These are phyloP conservation scores for Panagrolaimus sp. DNA, from an alignment of 1,140 invertebrate species.

Conservation along the genomic window DNA sequence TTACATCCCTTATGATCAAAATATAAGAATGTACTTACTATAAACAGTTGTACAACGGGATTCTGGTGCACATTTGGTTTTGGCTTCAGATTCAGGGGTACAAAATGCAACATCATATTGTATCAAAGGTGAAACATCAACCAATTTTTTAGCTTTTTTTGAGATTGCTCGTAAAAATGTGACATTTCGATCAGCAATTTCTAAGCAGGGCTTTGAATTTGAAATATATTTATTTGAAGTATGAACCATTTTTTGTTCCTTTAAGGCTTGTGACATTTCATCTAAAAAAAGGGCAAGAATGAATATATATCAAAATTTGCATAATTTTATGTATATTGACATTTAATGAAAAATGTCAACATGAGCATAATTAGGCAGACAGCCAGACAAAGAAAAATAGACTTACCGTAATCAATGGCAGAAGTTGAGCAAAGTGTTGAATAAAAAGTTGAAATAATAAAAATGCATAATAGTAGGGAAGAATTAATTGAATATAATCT, in stretches of 20 bases:
- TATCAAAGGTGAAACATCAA: not conserved
- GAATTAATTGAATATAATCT: too few species aligned
- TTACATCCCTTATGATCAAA: not conserved
- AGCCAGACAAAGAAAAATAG: too few species aligned
- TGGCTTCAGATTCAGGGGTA: not conserved
- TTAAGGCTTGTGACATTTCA: slow-evolving; percentile 6
- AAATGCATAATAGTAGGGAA: too few species aligned
- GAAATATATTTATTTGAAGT: not conserved
- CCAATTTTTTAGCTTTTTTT: slow-evolving; percentile 8
- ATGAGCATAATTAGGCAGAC: too few species aligned
- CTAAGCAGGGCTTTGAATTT: not conserved
- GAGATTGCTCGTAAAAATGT: not conserved
- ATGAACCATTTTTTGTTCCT: not conserved
- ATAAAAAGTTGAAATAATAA: too few species aligned
- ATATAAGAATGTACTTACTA: not conserved
- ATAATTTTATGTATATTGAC: not conserved
- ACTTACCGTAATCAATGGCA: too few species aligned
- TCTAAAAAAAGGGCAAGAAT: slow-evolving; percentile 11
- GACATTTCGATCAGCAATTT: slow-evolving; percentile 1
- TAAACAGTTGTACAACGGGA: slow-evolving; percentile 7
- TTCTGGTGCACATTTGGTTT: not conserved
- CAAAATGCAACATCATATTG: slow-evolving; percentile 14
- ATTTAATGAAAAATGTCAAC: too few species aligned
- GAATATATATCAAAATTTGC: not conserved
- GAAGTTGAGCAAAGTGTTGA: too few species aligned